Conservation (phyloP, 2,797 vertebrate species). For the Vespertilio murinus region DNA sequence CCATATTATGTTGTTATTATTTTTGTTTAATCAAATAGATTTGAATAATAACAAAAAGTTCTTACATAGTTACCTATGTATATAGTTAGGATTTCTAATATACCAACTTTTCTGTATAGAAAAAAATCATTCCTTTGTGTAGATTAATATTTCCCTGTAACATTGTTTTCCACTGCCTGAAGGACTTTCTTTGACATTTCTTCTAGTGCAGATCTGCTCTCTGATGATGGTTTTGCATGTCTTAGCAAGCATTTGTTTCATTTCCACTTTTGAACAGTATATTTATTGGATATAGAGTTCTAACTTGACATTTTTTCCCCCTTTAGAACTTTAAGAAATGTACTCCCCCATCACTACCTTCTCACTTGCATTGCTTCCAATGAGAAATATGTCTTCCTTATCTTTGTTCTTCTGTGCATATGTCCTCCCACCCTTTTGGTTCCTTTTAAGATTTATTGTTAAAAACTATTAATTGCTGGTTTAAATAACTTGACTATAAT, state of each 20-base stretch:
- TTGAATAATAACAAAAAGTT: slow-evolving; percentile 8
- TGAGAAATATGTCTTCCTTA: neutral
- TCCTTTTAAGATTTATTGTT: neutral
- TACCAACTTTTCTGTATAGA: neutral
- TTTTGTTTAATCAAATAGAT: neutral
- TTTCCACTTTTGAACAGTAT: neutral
- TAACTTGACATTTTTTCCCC: neutral
- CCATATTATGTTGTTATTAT: neutral
- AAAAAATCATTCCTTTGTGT: neutral
- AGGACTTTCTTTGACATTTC: neutral
- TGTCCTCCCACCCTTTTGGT: neutral
- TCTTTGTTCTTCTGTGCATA: neutral
- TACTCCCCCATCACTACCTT: neutral
- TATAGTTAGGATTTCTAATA: neutral
- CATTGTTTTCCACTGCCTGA: neutral
- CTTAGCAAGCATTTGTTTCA: neutral
- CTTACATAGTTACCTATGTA: neutral
- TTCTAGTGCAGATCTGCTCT: neutral
- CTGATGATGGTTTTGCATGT: neutral
- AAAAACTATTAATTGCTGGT: neutral
- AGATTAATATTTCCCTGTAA: neutral
- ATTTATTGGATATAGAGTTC: neutral
- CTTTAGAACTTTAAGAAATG: neutral
- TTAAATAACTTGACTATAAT: neutral
- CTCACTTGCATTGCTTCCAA: neutral